A percentile compares a stretch with the other conserved stretches of the same genome.
phyloP scores from a whole-genome alignment of 2,888 invertebrate genomes.

The Octonoba sinensis region DNA sequence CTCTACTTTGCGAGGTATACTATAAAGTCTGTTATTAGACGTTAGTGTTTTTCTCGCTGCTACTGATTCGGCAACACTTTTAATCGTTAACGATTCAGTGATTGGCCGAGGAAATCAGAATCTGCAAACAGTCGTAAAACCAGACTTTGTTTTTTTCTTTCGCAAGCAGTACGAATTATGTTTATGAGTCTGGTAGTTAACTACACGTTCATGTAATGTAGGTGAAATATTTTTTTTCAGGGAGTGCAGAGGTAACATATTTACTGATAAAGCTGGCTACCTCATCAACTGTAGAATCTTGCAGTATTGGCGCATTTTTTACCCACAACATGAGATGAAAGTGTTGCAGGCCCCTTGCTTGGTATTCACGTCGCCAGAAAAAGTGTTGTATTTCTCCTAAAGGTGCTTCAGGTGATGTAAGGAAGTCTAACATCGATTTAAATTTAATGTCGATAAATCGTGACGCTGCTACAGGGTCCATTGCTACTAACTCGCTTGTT shows the following conservation, averaged over 20 bases:
- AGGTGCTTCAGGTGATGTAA: constrained; percentile 3
- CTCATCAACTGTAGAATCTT: neutral
- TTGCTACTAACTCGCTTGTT: neutral
- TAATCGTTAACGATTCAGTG: neutral
- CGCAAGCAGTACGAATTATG: constrained; percentile 15
- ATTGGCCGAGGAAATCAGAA: constrained; percentile 2
- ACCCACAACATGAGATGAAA: constrained; percentile 16
- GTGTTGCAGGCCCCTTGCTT: constrained; percentile 10
- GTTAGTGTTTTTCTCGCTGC: neutral
- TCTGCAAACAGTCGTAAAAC: constrained; percentile 7
- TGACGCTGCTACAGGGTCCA: constrained; percentile 2
- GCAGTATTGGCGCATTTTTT: neutral
- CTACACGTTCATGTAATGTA: constrained; percentile 5
- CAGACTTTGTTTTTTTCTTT: neutral
- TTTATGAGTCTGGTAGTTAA: constrained; percentile 3
- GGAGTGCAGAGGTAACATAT: constrained; percentile 4
- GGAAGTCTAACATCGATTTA: constrained; percentile 3
- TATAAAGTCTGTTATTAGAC: neutral
- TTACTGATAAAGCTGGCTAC: constrained; percentile 6
- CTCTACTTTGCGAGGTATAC: neutral
- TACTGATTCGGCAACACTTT: neutral
- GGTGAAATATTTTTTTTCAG: constrained; percentile 3
- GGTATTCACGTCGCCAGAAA: constrained; percentile 18
- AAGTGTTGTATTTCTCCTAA: constrained; percentile 2
- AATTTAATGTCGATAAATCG: constrained; percentile 13